Evolutionary conservation across 2,113 vertebrate species (phyloP).

Genomic region (Cebidichthys violaceus): DNA sequence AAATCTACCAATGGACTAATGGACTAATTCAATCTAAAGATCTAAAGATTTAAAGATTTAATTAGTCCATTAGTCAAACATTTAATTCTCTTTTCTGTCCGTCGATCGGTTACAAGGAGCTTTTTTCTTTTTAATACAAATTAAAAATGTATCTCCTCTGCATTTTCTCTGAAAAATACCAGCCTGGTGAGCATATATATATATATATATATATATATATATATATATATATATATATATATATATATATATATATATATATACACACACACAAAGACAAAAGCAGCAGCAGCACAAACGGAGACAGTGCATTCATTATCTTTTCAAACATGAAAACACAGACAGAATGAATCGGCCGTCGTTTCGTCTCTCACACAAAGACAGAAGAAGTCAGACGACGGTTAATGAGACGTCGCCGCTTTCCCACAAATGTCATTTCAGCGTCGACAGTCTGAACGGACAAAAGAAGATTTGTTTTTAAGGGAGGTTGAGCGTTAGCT

Average conservation of each 20-base stretch:
- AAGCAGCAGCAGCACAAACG: neutral
- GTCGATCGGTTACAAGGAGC: slow-evolving; percentile 11
- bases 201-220: no score
- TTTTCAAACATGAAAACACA: neutral
- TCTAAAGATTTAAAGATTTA: slow-evolving; percentile 2
- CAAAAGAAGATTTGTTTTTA: slow-evolving; percentile 34
- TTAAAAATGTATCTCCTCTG: neutral
- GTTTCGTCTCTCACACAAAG: slow-evolving; percentile 36
- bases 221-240: no score
- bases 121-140: slow-evolving; percentile 23
- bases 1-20: neutral
- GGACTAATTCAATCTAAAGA: no score
- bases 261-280: no score
- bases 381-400: slow-evolving; percentile 28
- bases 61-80: slow-evolving; percentile 36
- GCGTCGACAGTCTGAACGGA: slow-evolving; percentile 10
- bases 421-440: no score
- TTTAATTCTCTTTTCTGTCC: neutral
- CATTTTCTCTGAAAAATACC: slow-evolving; percentile 6
- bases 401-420: slow-evolving; percentile 40
- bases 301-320: slow-evolving; percentile 29
- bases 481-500: neutral
- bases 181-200: neutral
- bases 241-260: no score
- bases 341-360: slow-evolving; percentile 15